A percentile compares a stretch with the other conserved stretches of the same genome.
Conservation (phyloP, 2,888 invertebrate species). For the Hirtodrosophila cameraria region DNA sequence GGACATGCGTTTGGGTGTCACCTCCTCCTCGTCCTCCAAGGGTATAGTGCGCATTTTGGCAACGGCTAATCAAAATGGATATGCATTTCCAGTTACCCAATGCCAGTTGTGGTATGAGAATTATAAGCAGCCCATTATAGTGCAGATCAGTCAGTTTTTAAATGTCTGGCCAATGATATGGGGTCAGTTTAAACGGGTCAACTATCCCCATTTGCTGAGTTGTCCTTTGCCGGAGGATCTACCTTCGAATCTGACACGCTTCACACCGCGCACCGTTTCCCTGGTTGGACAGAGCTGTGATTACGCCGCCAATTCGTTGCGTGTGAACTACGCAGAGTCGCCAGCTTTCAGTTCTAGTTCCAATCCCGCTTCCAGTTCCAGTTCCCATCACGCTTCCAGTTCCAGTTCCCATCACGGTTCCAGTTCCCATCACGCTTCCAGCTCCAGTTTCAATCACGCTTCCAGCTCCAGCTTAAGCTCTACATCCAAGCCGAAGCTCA, state of each 20-base stretch:
- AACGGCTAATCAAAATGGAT: conserved; percentile 94
- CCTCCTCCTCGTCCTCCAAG: conserved; percentile 89
- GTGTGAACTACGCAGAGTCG: conserved; percentile 40
- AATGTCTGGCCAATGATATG: conserved; percentile 93
- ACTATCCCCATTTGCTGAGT: conserved; percentile 94
- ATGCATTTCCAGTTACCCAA: conserved; percentile 86
- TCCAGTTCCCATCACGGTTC: too few species aligned
- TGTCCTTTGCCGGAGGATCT: conserved; percentile 89
- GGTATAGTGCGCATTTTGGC: conserved; percentile 89
- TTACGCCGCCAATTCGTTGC: conserved; percentile 79
- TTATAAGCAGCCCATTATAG: conserved; percentile 89
- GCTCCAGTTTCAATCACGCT: too few species aligned
- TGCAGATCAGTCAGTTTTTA: conserved; percentile 88
- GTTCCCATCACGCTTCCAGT: too few species aligned
- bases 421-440: too few species aligned
- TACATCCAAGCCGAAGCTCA: background rate
- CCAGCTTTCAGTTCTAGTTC: too few species aligned
- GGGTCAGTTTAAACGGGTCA: conserved; percentile 92
- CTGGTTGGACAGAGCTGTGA: conserved; percentile 43
- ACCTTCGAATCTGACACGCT: background rate
- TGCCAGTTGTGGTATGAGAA: conserved; percentile 95
- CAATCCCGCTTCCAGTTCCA: too few species aligned
- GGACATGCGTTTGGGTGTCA: conserved; percentile 90
- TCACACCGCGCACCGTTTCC: conserved; percentile 55
- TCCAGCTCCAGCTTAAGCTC: too few species aligned